phyloP scores from a whole-genome alignment of 2,888 invertebrate genomes.

The Noctua pronuba region DNA sequence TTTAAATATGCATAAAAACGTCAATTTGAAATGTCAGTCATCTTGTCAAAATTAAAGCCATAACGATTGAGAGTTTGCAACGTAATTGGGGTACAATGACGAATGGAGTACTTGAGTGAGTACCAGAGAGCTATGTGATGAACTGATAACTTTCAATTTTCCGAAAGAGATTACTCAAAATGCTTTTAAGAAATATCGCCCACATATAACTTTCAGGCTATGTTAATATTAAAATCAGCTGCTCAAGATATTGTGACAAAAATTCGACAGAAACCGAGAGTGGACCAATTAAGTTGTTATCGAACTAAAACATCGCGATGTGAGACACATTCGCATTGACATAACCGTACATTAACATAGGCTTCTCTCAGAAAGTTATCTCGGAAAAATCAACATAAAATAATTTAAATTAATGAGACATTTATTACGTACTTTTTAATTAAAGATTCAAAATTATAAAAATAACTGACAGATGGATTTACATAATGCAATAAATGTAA shows the following conservation, averaged over 20 bases:
- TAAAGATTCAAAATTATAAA: neutral
- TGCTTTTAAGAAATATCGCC: neutral
- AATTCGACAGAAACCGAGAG: conserved; percentile 32
- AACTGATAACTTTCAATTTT: neutral
- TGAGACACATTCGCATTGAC: conserved; percentile 9
- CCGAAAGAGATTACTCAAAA: neutral
- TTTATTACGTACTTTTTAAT: neutral
- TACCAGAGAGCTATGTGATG: neutral
- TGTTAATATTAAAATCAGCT: conserved; percentile 27
- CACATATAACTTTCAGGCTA: neutral
- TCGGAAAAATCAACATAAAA: neutral
- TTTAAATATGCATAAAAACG: neutral
- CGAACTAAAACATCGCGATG: neutral
- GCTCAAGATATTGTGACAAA: conserved; percentile 12
- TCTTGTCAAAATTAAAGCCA: neutral
- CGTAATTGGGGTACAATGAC: neutral
- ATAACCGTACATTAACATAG: conserved; percentile 9
- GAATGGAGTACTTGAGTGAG: neutral
- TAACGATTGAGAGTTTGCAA: neutral
- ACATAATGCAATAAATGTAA: neutral
- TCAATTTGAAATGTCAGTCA: neutral
- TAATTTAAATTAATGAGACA: neutral
- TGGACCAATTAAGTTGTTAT: conserved; percentile 47
- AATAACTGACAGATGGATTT: neutral
- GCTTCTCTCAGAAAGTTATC: neutral